phyloP scores from a whole-genome alignment of 2,888 invertebrate genomes.

The Cabera pusaria region DNA sequence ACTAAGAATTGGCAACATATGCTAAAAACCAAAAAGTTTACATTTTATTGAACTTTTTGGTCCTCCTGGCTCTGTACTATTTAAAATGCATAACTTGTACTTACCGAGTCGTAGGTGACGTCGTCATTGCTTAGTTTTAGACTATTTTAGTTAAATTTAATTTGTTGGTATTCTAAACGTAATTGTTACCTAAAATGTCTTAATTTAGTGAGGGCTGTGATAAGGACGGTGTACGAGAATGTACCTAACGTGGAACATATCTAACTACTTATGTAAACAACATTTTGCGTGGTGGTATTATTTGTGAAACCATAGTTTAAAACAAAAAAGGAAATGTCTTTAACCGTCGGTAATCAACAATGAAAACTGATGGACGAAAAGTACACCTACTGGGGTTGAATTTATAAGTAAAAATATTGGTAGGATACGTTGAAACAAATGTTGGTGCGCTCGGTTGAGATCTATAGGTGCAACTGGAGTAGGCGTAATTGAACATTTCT shows the following conservation, averaged over 20 bases:
- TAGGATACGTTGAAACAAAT: no score
- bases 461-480: no score
- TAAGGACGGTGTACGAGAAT: conserved; percentile 17
- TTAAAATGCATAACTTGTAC: conserved; percentile 11
- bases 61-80: conserved; percentile 3
- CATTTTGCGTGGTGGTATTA: no score
- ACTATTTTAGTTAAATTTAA: conserved; percentile 3
- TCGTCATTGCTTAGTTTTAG: conserved; percentile 14
- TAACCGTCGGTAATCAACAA: no score
- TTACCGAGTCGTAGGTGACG: conserved; percentile 10
- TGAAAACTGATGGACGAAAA: no score
- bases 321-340: no score
- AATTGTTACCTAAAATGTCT: conserved; percentile 13
- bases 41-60: background rate
- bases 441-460: no score
- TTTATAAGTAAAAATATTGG: no score
- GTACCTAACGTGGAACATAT: conserved; percentile 21
- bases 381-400: no score
- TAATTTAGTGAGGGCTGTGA: conserved; percentile 19
- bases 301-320: no score
- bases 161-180: conserved; percentile 2
- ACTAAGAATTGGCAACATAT: background rate
- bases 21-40: background rate
- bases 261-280: conserved; percentile 20
- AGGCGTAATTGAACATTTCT: no score